Percentiles rank a stretch among this genome's conserved stretches.
phyloP scores from a whole-genome alignment of 1,140 invertebrate genomes.

The Pseudoatta argentina region DNA sequence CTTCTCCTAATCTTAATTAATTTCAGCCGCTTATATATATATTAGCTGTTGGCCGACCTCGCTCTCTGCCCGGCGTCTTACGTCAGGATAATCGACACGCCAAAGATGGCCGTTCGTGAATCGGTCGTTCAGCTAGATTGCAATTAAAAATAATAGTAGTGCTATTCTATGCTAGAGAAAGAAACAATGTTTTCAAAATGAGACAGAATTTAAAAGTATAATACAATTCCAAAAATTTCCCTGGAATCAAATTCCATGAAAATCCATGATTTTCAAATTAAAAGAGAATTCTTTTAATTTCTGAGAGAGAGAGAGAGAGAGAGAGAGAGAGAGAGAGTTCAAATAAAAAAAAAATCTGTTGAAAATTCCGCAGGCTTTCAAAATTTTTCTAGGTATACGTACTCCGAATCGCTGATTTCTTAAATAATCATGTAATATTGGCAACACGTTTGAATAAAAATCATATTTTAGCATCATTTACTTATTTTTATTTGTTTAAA shows the following conservation, averaged over 20 bases:
- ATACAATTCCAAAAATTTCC: too few relatives aligned
- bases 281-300: too few relatives aligned
- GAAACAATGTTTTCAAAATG: too few relatives aligned
- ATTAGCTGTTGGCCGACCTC: constrained; percentile 65
- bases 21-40: constrained; percentile 62
- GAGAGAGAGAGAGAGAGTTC: too few relatives aligned
- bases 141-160: constrained; percentile 37
- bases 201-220: too few relatives aligned
- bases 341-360: too few relatives aligned
- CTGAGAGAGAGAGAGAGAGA: too few relatives aligned
- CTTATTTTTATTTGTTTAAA: neutral
- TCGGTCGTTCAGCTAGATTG: constrained; percentile 40
- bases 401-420: constrained; percentile 27
- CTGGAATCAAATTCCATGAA: too few relatives aligned
- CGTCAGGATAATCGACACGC: constrained; percentile 23
- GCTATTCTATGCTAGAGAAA: neutral
- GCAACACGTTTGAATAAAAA: neutral
- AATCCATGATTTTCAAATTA: too few relatives aligned
- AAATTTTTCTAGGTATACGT: too few relatives aligned
- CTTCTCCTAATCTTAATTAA: constrained; percentile 68
- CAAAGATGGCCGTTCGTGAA: constrained; percentile 58
- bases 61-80: constrained; percentile 26
- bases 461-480: neutral
- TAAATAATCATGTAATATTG: too few relatives aligned
- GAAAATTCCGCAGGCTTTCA: too few relatives aligned